Base-by-base conservation (phyloP, 2,113 vertebrate species). In the Kryptolebias marmoratus region DNA sequence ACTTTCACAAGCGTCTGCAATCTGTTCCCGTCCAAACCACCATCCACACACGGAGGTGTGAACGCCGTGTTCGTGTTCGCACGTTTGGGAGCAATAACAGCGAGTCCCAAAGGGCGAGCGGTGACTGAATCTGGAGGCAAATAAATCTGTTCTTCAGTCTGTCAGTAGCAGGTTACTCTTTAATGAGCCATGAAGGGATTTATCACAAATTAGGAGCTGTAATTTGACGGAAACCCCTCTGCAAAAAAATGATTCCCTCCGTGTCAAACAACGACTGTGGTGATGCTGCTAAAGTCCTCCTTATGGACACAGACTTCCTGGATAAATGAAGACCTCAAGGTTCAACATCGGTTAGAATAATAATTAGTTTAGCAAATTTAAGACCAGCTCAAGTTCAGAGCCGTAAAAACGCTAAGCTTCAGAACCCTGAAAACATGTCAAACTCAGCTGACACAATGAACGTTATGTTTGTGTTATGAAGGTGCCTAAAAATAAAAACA, bases 91-190 rank as follows among this genome's bases (percentile, higher is more conserved):
- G 42, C 50, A 36, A 57, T 30, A 61, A 65, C 44, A 72, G 63
- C 47, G 15, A 27, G 54, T 60, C 56, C 28, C 28, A 63, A 31
- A 39, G 56, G 47, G 47, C 58, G 68, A 13, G 3, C 49, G 54
- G 70, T 18, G 67, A 50, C 54, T 59, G 62, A 53, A 65, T 58
- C 50, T 44, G 49, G 60, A 69, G 13, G 18, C 15, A 80, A 62
- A 68, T 48, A 45, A 59, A 73, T 64, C 49, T 71, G 13, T 64
- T 28, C 18, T n/a, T 55, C 47, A 1, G 44, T 65, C n/a, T 56
- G 54, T 68, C 31, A 55, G 42, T 55, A 42, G 62, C 1, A 45
- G 16, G 13, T 80, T 49, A 47, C 9, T 45, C 36, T 59, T 42
- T 36, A 74, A 49, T 72, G 58, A 70, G 64, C 31, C 30, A 10